Evolutionary conservation across 2,113 vertebrate genomes (phyloP), one percentile per base, ranked within the genome.

Genomic region (Chionis minor): DNA sequence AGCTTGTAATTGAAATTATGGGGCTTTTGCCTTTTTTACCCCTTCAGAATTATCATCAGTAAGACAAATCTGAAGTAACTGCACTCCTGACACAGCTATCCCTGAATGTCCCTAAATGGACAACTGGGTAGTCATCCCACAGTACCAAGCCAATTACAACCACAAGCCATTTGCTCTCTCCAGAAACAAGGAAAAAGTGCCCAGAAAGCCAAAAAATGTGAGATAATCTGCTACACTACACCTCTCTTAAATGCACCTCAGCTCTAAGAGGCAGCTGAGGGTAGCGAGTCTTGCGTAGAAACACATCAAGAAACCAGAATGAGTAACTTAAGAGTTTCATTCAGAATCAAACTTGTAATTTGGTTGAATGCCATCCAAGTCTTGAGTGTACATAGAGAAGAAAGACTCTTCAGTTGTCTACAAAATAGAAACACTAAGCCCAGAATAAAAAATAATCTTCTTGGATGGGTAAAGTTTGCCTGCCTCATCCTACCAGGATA

Each of bases 111-210:
- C 74, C 74, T 32, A 82, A 14, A 20, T 75, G 20, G 44, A 30
- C 17, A 83, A 49, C 7, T 24, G 12, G 12, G 32, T 54, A 78
- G 22, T 51, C 13, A 66, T 22, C 28, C 38, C 62, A 88, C 2
- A 2, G 28, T 70, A 58, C 47, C 19, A 47, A 55, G 16, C 15
- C 74, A 92, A 16, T 33, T 86, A 56, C 49, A 61, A 33, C 33
- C 56, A 45, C 14, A 62, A 55, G 21, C 26, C 19, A 18, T 35
- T 62, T 0, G 0, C 22, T 62, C 15, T 33, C 67, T 74, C 26
- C n/a, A 88, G 51, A 91, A 89, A 77, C 35, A 74, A 86, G 45
- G 22, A 61, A 91, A 85, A 62, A 62, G 44, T 11, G 16, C 10
- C 15, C 81, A 74, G 28, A 40, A 45, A 56, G 7, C 74, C 20